A percentile compares a stretch with the other conserved stretches of the same genome.
Conservation (phyloP, 1,140 invertebrate genomes). For the Sycobia sp. region DNA sequence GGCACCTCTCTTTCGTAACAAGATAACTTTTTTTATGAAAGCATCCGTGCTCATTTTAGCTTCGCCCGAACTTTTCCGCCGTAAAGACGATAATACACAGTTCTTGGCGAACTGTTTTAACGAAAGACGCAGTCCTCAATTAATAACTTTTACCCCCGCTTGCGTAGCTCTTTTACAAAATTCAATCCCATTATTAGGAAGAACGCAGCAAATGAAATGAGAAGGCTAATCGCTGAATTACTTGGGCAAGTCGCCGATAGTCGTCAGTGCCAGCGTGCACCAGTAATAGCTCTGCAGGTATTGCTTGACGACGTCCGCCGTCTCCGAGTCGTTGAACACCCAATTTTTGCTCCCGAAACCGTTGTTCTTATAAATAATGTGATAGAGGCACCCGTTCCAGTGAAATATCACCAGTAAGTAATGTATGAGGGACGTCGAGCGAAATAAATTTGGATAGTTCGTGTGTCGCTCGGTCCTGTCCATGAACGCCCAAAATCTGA, state of each 20-base stretch:
- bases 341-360: constrained; percentile 90
- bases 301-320: constrained; percentile 86
- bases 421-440: constrained; percentile 91
- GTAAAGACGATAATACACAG: too few relatives aligned
- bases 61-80: too few relatives aligned
- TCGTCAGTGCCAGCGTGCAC: constrained; percentile 94
- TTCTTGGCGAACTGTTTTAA: too few relatives aligned
- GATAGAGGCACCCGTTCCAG: constrained; percentile 98
- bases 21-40: too few relatives aligned
- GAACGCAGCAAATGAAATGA: too few relatives aligned
- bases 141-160: too few relatives aligned
- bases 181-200: too few relatives aligned
- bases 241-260: constrained; percentile 73
- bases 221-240: constrained; percentile 36
- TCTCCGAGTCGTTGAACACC: constrained; percentile 84
- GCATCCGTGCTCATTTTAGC: too few relatives aligned
- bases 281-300: constrained; percentile 98
- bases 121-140: too few relatives aligned
- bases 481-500: constrained; percentile 94
- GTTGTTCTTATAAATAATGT: constrained; percentile 93
- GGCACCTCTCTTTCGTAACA: too few relatives aligned
- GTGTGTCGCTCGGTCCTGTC: constrained; percentile 97
- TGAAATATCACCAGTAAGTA: constrained; percentile 98
- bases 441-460: constrained; percentile 97
- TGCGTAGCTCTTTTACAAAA: too few relatives aligned